A percentile compares a stretch with the other conserved stretches of the same genome.
Evolutionary conservation across 2,888 invertebrate species (phyloP).

Genomic region (Folsomia candida): DNA sequence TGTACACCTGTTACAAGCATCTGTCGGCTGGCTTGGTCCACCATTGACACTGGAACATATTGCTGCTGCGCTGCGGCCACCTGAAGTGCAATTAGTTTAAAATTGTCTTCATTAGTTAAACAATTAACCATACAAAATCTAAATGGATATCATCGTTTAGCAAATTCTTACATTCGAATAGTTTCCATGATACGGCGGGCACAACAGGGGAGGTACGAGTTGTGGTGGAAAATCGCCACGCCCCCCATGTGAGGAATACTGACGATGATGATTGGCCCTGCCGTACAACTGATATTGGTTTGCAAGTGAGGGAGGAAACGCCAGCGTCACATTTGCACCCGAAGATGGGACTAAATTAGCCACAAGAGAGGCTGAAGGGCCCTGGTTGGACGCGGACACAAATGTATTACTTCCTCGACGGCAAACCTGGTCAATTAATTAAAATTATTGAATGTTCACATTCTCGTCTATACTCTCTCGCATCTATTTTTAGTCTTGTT

Average conservation of each 20-base stretch:
- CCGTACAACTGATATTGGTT: conserved; percentile 83
- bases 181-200: conserved; percentile 61
- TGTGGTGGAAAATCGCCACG: conserved; percentile 85
- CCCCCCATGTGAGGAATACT: conserved; percentile 59
- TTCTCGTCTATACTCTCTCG: not conserved
- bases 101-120: too few species aligned
- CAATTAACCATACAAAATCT: not conserved
- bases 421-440: conserved; percentile 35
- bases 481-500: conserved; percentile 54
- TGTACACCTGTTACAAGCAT: conserved; percentile 74
- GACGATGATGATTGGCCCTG: conserved; percentile 67
- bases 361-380: conserved; percentile 57
- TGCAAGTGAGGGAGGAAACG: conserved; percentile 78
- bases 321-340: conserved; percentile 82
- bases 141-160: not conserved
- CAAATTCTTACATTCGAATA: not conserved
- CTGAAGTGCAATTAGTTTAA: conserved; percentile 21
- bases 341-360: conserved; percentile 75
- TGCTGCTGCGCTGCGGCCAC: conserved; percentile 72
- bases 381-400: conserved; percentile 43
- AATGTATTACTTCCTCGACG: conserved; percentile 38
- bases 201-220: conserved; percentile 88
- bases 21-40: conserved; percentile 77
- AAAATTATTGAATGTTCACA: too few species aligned
- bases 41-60: conserved; percentile 90